A percentile compares a stretch with the other conserved stretches of the same genome.
Evolutionary conservation across 2,113 vertebrate species (phyloP).

Genomic region (Phasianus colchicus): DNA sequence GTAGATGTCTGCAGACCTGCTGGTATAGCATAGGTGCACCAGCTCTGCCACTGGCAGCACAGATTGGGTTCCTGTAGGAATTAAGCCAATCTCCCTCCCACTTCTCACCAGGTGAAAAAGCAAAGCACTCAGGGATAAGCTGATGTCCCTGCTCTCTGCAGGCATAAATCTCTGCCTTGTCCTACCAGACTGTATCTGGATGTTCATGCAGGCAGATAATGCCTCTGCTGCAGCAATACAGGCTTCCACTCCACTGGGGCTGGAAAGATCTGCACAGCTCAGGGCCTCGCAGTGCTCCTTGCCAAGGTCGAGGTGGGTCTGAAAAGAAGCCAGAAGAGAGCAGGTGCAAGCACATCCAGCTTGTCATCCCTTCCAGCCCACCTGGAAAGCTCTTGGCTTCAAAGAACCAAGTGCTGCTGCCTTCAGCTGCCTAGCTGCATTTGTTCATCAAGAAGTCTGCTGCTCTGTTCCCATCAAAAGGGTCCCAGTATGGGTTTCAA

Average conservation of each 20-base stretch:
- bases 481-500: neutral
- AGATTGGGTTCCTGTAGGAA: neutral
- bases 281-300: neutral
- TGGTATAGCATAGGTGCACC: neutral
- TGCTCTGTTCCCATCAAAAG: neutral
- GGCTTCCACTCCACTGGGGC: neutral
- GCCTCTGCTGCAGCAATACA: constrained; percentile 42
- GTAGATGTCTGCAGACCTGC: neutral
- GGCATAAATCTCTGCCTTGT: neutral
- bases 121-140: neutral
- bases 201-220: constrained; percentile 33
- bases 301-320: constrained; percentile 48
- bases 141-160: neutral
- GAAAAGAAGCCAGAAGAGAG: neutral
- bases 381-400: too few relatives aligned
- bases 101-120: neutral
- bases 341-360: neutral
- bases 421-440: neutral
- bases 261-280: constrained; percentile 40
- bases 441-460: neutral
- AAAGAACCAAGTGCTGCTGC: neutral
- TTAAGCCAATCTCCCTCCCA: neutral
- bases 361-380: neutral
- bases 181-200: constrained; percentile 24
- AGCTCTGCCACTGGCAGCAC: neutral